Percentiles rank a stretch among this genome's conserved stretches.
Conservation (phyloP, 2,797 vertebrate genomes). For the Cottoperca gobio region DNA sequence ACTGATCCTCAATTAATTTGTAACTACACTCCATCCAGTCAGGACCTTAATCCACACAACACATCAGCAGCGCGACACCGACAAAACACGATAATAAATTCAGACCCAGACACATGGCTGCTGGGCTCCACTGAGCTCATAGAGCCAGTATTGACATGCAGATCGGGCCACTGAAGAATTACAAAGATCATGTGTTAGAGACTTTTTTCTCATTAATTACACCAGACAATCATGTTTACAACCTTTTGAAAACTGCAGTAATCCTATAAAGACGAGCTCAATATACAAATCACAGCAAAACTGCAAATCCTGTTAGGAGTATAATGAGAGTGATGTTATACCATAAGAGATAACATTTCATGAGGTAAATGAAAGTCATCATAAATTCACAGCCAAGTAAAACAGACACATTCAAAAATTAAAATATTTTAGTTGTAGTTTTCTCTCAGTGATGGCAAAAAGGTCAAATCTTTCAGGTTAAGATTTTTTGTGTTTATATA, state of each 20-base stretch:
- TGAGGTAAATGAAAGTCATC: not conserved
- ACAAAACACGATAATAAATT: constrained; percentile 67
- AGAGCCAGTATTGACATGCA: constrained; percentile 58
- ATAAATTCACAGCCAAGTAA: not conserved
- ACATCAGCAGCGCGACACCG: constrained; percentile 63
- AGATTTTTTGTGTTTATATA: not conserved
- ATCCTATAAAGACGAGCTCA: constrained; percentile 45
- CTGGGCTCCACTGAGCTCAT: constrained; percentile 41
- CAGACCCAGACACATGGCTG: constrained; percentile 51
- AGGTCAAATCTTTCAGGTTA: not conserved
- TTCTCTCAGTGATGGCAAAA: not conserved
- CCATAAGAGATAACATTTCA: not conserved
- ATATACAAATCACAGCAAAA: constrained; percentile 9
- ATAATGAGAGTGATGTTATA: not conserved
- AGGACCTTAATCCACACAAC: constrained; percentile 66
- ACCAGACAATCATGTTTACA: constrained; percentile 47
- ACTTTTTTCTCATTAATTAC: constrained; percentile 48
- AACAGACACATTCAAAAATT: not conserved
- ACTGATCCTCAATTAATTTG: constrained; percentile 85
- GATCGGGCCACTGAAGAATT: constrained; percentile 55
- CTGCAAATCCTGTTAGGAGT: constrained; percentile 13
- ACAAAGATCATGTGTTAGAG: constrained; percentile 33
- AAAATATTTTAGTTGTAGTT: not conserved
- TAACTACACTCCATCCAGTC: constrained; percentile 75
- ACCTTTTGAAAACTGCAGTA: constrained; percentile 17